Conservation (phyloP, 1,140 invertebrate genomes). For the Battus philenor region DNA sequence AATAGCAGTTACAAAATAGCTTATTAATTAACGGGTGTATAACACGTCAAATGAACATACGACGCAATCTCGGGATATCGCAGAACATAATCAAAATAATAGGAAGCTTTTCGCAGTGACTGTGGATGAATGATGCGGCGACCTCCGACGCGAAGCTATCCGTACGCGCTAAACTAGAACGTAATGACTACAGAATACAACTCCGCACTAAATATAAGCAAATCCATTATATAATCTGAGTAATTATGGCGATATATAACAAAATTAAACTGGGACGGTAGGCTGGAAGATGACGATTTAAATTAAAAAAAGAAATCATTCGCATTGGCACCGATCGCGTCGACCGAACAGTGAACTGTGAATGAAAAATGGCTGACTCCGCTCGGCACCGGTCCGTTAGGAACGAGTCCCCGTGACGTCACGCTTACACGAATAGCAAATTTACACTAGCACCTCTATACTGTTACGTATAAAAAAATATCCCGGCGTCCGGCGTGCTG, state of each 20-base stretch:
- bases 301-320: background rate
- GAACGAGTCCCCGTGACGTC: conserved; percentile 21
- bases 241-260: background rate
- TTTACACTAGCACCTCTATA: conserved; percentile 31
- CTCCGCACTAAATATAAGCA: no score
- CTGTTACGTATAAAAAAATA: conserved; percentile 24
- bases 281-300: background rate
- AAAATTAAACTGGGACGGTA: background rate
- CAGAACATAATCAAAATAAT: no score
- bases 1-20: no score
- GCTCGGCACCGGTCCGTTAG: conserved; percentile 20
- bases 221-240: background rate
- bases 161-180: background rate
- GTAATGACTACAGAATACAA: conserved; percentile 5
- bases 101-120: no score
- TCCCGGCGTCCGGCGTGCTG: no score
- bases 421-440: conserved; percentile 16
- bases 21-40: no score
- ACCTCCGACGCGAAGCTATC: conserved; percentile 7
- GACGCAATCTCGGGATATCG: no score
- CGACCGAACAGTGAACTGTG: background rate
- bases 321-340: background rate
- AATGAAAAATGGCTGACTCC: background rate
- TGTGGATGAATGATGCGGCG: no score
- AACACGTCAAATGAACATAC: no score